Percentiles rank a stretch among this genome's conserved stretches.
Evolutionary conservation across 2,888 invertebrate species (phyloP).

Genomic region (Boloria euphrosyne): DNA sequence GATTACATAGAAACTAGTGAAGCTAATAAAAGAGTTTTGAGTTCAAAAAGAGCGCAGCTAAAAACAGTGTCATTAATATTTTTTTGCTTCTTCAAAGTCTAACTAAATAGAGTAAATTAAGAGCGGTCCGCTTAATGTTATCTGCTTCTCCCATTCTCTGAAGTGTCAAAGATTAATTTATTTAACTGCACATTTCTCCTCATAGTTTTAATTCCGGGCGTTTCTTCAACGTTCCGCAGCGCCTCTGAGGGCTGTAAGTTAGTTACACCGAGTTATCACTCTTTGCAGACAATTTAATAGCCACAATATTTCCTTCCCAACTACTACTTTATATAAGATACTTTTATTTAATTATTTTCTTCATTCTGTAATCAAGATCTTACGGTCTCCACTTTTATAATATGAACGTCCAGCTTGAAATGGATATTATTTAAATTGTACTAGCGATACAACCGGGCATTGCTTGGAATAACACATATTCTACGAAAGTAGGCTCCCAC

Average conservation of each 20-base stretch:
- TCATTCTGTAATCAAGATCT: too few relatives aligned
- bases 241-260: neutral
- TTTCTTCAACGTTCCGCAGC: slow-evolving; percentile 7
- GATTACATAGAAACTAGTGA: too few relatives aligned
- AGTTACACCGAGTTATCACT: slow-evolving; percentile 4
- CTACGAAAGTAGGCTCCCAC: too few relatives aligned
- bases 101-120: neutral
- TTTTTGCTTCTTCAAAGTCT: neutral
- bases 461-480: too few relatives aligned
- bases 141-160: slow-evolving; percentile 12
- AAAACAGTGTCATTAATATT: too few relatives aligned
- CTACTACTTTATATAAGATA: slow-evolving; percentile 2
- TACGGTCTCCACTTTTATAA: too few relatives aligned
- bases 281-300: slow-evolving; percentile 14
- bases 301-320: neutral
- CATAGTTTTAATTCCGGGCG: slow-evolving; percentile 8
- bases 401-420: too few relatives aligned
- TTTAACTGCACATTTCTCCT: slow-evolving; percentile 15
- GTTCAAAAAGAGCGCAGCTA: too few relatives aligned
- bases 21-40: too few relatives aligned
- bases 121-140: neutral
- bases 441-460: too few relatives aligned
- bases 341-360: neutral
- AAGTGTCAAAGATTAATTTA: slow-evolving; percentile 18
- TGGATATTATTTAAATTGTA: too few relatives aligned